These are phyloP conservation scores for Gerris lacustris DNA, from an alignment of 2,888 invertebrate species.

Conservation along the genomic window DNA sequence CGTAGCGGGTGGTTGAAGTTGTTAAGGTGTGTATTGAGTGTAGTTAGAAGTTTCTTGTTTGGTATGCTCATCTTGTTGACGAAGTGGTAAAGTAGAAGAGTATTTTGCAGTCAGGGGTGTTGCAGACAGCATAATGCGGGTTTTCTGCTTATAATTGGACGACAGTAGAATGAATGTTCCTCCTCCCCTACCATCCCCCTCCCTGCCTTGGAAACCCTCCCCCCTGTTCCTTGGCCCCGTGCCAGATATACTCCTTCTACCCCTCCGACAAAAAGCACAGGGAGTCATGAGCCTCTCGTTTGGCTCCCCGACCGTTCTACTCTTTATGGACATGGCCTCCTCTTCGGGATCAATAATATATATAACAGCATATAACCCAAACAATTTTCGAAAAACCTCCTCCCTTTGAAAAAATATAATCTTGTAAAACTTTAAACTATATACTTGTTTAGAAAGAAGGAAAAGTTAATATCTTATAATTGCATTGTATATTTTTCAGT, in stretches of 20 bases:
- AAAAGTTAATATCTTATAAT: too few species aligned
- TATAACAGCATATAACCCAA: neutral
- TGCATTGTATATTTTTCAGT: too few species aligned
- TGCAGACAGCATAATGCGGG: conserved; percentile 5
- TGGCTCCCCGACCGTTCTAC: neutral
- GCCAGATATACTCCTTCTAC: too few species aligned
- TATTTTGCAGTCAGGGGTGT: conserved; percentile 1
- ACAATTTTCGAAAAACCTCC: neutral
- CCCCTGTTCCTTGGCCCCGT: conserved; percentile 25
- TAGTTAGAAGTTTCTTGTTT: too few species aligned
- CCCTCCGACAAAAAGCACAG: too few species aligned
- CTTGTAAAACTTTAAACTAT: too few species aligned
- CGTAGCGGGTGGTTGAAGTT: too few species aligned
- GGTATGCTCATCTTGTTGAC: neutral
- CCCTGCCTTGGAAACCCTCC: conserved; percentile 18
- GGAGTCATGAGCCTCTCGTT: too few species aligned
- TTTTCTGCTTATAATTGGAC: conserved; percentile 5
- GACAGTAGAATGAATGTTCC: conserved; percentile 4
- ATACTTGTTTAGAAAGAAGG: too few species aligned
- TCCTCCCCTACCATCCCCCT: conserved; percentile 18
- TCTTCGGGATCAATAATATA: neutral
- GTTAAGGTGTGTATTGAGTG: too few species aligned
- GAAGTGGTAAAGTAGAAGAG: neutral
- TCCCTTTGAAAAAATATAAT: too few species aligned
- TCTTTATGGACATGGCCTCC: neutral